Evolutionary conservation across 2,888 invertebrate genomes (phyloP), one percentile per base, ranked within the genome.

Genomic region (Orthonychiurus folsomi): DNA sequence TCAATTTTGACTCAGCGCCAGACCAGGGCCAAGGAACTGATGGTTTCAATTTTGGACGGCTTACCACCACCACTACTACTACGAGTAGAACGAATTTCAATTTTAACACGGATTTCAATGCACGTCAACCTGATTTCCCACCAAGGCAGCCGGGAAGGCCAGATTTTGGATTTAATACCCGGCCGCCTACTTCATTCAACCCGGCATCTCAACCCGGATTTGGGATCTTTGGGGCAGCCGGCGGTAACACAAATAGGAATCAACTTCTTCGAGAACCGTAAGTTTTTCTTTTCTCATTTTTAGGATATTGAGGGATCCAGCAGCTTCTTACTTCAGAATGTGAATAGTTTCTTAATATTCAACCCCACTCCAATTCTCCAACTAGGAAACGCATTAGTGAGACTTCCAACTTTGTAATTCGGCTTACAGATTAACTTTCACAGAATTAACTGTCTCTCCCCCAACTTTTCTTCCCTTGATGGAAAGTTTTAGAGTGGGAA

Each of bases 231-330:
- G 50, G 59, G 9, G 24, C 3, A 25, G 25, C 48, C n/a, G 47
- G 50, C 9, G 60, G 50, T 50, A 68, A 65, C 54, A 62, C 63
- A 28, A 65, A 63, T 50, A 60, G 67, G 23, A 65, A 65, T 63
- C 60, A 61, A 27, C 60, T 62, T 54, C 66, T 64, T 58, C 61
- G 65, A 53, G 69, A 69, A 37, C 69, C 69, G 69, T 69, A 68
- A 69, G 69, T 65, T 48, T 20, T 50, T 57, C 58, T 37, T 28
- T 12, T n/a, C 12, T 23, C 24, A 50, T 25, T n/a, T n/a, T n/a
- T n/a, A n/a, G n/a, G n/a, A n/a, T n/a, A n/a, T n/a, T n/a, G n/a
- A n/a, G n/a, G n/a, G n/a, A n/a, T n/a, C n/a, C n/a, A n/a, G n/a
- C n/a, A n/a, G n/a, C n/a, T n/a, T n/a, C n/a, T n/a, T n/a, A n/a